Evolutionary conservation across 2,888 invertebrate genomes (phyloP).

Genomic region (Amphipoea lucens): DNA sequence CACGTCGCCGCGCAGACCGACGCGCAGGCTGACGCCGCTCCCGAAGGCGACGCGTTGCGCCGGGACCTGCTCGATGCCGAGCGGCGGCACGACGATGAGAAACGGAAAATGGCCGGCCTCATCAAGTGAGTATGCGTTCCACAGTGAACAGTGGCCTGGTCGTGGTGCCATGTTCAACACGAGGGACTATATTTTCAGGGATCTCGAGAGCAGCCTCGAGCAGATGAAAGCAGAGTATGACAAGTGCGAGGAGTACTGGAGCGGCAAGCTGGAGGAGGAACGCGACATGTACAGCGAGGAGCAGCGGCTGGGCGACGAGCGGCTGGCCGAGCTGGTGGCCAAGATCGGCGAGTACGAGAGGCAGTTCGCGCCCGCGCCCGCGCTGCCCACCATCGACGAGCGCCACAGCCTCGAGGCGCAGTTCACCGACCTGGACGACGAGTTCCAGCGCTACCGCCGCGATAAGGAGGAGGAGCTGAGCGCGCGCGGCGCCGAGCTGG

Average conservation of each 20-base stretch:
- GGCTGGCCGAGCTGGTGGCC: constrained; percentile 92
- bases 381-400: constrained; percentile 94
- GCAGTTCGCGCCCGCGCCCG: constrained; percentile 88
- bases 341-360: constrained; percentile 96
- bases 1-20: neutral
- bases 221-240: constrained; percentile 94
- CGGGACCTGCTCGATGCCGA: constrained; percentile 32
- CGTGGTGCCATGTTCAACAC: neutral
- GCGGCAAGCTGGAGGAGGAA: constrained; percentile 94
- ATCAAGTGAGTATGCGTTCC: constrained; percentile 74
- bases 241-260: constrained; percentile 97
- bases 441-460: constrained; percentile 63
- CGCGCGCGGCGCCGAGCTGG: constrained; percentile 60
- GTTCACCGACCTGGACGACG: constrained; percentile 78
- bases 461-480: constrained; percentile 77
- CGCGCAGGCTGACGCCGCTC: constrained; percentile 1
- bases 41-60: constrained; percentile 24
- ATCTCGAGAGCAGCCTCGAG: constrained; percentile 94
- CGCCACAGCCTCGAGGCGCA: constrained; percentile 86
- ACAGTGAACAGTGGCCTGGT: neutral
- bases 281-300: constrained; percentile 93
- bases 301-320: constrained; percentile 94
- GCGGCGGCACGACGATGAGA: constrained; percentile 75
- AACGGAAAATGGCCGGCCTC: constrained; percentile 74
- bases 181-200: constrained; percentile 84